A percentile compares a stretch with the other conserved stretches of the same genome.
These are phyloP conservation scores for Lichenostomus cassidix DNA, from an alignment of 2,113 vertebrate genomes.

Conservation along the genomic window DNA sequence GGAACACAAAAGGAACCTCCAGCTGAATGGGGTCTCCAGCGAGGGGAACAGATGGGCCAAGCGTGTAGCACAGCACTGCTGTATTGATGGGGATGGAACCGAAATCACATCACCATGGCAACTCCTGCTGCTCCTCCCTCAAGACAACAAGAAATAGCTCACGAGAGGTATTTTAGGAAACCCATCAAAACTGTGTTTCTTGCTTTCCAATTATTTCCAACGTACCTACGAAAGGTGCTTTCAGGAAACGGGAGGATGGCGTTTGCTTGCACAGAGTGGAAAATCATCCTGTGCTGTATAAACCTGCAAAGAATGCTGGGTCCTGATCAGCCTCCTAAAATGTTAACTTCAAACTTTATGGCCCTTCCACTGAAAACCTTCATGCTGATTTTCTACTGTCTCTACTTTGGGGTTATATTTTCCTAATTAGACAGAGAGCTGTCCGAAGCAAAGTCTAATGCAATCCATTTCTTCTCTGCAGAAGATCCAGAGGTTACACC, in stretches of 20 bases:
- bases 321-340: neutral
- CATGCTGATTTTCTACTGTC: neutral
- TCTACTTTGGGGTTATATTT: neutral
- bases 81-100: slow-evolving; percentile 52
- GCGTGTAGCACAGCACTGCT: neutral
- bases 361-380: neutral
- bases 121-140: slow-evolving; percentile 36
- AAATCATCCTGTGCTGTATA: neutral
- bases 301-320: neutral
- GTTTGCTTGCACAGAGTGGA: neutral
- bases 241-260: neutral
- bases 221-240: neutral
- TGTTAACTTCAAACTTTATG: slow-evolving; percentile 7
- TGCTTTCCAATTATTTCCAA: slow-evolving; percentile 30
- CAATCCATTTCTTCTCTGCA: neutral
- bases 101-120: slow-evolving; percentile 30
- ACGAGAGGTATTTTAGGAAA: slow-evolving; percentile 55
- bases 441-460: neutral
- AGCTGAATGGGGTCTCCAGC: slow-evolving; percentile 41
- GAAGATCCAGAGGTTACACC: neutral
- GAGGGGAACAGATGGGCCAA: slow-evolving; percentile 59
- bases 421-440: neutral
- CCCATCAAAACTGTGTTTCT: neutral
- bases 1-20: slow-evolving; percentile 40
- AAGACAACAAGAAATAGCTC: slow-evolving; percentile 45